Evolutionary conservation across 2,113 vertebrate genomes (phyloP).

Genomic region (Argyrosomus japonicus): DNA sequence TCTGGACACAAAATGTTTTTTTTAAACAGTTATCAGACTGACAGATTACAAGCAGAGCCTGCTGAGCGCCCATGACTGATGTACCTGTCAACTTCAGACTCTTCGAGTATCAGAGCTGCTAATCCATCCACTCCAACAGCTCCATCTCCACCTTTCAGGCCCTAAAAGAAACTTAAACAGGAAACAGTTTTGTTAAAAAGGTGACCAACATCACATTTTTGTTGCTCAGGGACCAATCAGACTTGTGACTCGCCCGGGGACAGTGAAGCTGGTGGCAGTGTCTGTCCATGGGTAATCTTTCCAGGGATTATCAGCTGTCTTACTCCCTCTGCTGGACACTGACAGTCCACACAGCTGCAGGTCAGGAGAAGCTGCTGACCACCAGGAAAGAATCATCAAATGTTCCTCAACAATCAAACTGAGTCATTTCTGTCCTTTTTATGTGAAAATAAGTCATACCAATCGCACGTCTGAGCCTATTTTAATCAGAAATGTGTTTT

Average conservation of each 20-base stretch:
- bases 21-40: conserved; percentile 13
- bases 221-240: not conserved
- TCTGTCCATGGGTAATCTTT: not conserved
- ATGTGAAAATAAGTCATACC: too few species aligned
- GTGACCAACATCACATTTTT: not conserved
- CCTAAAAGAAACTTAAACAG: not conserved
- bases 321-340: conserved; percentile 73
- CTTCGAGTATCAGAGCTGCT: not conserved
- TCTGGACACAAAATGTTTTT: not conserved
- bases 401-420: too few species aligned
- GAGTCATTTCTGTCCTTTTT: not conserved
- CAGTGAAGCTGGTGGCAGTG: not conserved
- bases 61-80: not conserved
- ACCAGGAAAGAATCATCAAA: not conserved
- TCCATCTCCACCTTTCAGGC: not conserved
- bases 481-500: too few species aligned
- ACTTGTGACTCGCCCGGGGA: not conserved
- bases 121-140: not conserved
- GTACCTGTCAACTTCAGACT: not conserved
- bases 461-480: too few species aligned
- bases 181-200: not conserved
- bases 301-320: conserved; percentile 49
- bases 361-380: not conserved
- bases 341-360: conserved; percentile 31
- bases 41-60: conserved; percentile 5